These are phyloP conservation scores for Drosophila nigrodunni DNA, from an alignment of 1,140 invertebrate species.

Conservation along the genomic window DNA sequence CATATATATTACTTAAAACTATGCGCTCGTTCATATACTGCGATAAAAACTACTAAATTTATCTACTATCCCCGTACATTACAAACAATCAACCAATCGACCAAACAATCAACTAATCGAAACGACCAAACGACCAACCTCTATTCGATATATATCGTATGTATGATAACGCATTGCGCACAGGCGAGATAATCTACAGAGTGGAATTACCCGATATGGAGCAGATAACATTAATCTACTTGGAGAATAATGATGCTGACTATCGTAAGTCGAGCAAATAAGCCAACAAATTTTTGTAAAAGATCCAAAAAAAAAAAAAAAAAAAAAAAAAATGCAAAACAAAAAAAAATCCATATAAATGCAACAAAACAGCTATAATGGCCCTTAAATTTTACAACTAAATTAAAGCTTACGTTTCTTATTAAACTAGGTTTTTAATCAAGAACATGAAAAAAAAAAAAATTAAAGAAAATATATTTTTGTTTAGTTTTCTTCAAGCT, in stretches of 20 bases:
- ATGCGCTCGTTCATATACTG: conserved; percentile 64
- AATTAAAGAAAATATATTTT: conserved; percentile 57
- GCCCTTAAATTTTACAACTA: conserved; percentile 50
- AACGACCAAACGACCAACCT: conserved; percentile 56
- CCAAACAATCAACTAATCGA: conserved; percentile 53
- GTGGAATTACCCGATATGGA: conserved; percentile 95
- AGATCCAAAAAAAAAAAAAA: conserved; percentile 60
- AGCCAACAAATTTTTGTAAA: conserved; percentile 61
- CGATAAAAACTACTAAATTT: conserved; percentile 69
- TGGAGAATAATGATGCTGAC: conserved; percentile 90
- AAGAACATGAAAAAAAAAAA: conserved; percentile 21
- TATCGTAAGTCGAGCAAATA: conserved; percentile 88
- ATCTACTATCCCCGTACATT: conserved; percentile 55
- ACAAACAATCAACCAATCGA: conserved; percentile 49
- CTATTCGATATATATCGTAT: conserved; percentile 44
- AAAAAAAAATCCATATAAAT: conserved; percentile 49
- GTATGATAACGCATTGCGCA: conserved; percentile 49
- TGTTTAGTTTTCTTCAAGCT: conserved; percentile 29
- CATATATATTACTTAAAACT: conserved; percentile 58
- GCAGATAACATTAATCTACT: conserved; percentile 95
- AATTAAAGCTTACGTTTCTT: conserved; percentile 57
- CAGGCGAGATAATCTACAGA: conserved; percentile 94
- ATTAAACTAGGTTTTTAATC: conserved; percentile 33
- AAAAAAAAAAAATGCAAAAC: conserved; percentile 31
- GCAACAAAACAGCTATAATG: conserved; percentile 52